phyloP scores from a whole-genome alignment of 2,888 invertebrate genomes.

The Heliconius erato region DNA sequence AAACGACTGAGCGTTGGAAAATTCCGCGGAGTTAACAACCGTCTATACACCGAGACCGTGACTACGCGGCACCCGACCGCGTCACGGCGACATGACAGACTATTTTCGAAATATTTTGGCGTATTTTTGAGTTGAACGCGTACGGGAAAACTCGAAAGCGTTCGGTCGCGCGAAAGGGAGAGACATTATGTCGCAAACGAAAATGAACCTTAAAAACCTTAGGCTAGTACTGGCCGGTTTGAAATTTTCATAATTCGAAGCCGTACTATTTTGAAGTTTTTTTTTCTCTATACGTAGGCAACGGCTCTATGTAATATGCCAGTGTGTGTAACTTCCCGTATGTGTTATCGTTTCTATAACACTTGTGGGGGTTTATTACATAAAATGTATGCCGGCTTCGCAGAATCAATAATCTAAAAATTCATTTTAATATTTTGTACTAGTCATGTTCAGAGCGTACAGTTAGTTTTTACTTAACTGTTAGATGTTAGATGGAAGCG shows the following conservation, averaged over 20 bases:
- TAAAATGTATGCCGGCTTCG: slow-evolving; percentile 67
- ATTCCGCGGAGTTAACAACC: slow-evolving; percentile 83
- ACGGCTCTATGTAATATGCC: slow-evolving; percentile 80
- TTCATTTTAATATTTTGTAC: slow-evolving; percentile 74
- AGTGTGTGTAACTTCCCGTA: slow-evolving; percentile 80
- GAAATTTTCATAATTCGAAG: slow-evolving; percentile 71
- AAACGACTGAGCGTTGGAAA: slow-evolving; percentile 86
- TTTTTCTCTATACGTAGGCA: slow-evolving; percentile 73
- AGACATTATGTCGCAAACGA: slow-evolving; percentile 62
- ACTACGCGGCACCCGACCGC: slow-evolving; percentile 76
- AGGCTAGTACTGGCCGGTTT: slow-evolving; percentile 67
- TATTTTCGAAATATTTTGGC: slow-evolving; percentile 86
- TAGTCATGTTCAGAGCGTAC: slow-evolving; percentile 55
- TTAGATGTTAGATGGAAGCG: not conserved
- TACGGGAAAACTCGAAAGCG: slow-evolving; percentile 85
- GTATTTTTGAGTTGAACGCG: slow-evolving; percentile 85
- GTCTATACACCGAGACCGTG: not conserved
- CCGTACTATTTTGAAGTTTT: slow-evolving; percentile 85
- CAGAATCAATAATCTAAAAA: slow-evolving; percentile 82
- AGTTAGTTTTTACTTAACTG: slow-evolving; percentile 20
- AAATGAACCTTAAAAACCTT: slow-evolving; percentile 71
- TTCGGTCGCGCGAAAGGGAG: slow-evolving; percentile 81
- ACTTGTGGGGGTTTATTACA: slow-evolving; percentile 72
- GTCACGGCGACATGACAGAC: slow-evolving; percentile 79
- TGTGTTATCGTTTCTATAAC: slow-evolving; percentile 71